phyloP scores from a whole-genome alignment of 2,113 vertebrate genomes.

The Thomomys bottae region DNA sequence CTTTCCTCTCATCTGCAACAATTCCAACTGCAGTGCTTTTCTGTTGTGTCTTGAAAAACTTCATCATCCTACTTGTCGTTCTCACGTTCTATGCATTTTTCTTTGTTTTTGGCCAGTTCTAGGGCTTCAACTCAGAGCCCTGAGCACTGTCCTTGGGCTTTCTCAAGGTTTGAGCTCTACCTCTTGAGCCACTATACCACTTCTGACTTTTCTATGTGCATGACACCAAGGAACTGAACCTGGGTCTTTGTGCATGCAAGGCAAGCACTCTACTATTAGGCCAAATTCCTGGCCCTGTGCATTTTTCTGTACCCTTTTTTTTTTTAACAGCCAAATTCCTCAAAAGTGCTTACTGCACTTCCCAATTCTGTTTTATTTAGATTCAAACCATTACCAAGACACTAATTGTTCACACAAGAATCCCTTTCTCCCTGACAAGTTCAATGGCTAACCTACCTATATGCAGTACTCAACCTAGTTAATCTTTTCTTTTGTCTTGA shows the following conservation, averaged over 20 bases:
- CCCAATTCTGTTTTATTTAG: not conserved
- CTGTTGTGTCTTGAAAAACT: not conserved
- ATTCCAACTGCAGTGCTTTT: not conserved
- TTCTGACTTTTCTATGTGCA: too few species aligned
- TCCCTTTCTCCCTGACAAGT: not conserved
- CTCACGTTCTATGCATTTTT: not conserved
- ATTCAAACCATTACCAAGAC: not conserved
- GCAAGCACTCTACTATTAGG: too few species aligned
- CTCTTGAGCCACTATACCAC: too few species aligned
- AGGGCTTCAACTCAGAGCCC: too few species aligned
- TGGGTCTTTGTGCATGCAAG: too few species aligned
- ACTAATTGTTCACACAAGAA: not conserved
- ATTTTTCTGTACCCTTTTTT: too few species aligned
- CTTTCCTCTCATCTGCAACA: not conserved
- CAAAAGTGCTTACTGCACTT: not conserved
- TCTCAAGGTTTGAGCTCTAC: too few species aligned
- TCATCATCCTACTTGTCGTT: not conserved
- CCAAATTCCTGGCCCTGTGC: too few species aligned
- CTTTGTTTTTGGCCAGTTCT: too few species aligned
- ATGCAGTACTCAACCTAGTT: not conserved
- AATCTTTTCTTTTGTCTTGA: not conserved
- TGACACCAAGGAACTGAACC: too few species aligned
- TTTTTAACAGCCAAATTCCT: not conserved
- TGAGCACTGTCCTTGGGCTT: too few species aligned
- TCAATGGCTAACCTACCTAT: too few species aligned